Base-by-base conservation (phyloP, 2,888 invertebrate genomes). In the Eupithecia subumbrata region DNA sequence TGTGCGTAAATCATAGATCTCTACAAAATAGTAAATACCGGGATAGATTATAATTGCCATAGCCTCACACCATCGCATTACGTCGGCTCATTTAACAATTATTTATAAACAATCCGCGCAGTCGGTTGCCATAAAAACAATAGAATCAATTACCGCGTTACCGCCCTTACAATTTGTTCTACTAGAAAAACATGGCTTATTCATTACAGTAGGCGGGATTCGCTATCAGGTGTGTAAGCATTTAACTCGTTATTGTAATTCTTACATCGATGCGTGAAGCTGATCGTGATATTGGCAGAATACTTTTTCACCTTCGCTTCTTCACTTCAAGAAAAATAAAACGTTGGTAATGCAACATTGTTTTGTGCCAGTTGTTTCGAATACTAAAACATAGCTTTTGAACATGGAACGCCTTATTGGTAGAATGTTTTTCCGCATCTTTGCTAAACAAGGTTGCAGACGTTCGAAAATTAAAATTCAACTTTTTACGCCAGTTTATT, bases 141-240 rank as follows among this genome's bases (percentile, higher is more conserved):
- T 78, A 76, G 79, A 81, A 77, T 82, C 80, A 81, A 81, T 82
- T 82, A 79, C 79, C 76, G 48, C 76, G 76, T 77, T 79, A 60
- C 81, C 82, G 80, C 82, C 82, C 81, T 81, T 77, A 79, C 79
- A 82, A 82, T 81, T 82, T 82, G 79, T 82, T 79, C 73, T 72
- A 71, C 69, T 60, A 40, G 48, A 73, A 80, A 81, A 81, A 81
- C 80, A 67, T 48, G 25, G 75, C 70, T 73, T 77, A 78, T 80
- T 79, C 78, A 79, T 80, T 79, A 81, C 52, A 66, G 72, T 72
- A 74, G 76, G 77, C 70, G 73, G 78, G 80, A 80, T 81, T 78
- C 25, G 40, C 79, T 76, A 75, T 69, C 78, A 72, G 45, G 76
- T 76, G 76, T 76, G 75, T 74, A 72, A 79, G 76, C 75, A 72